phyloP scores from a whole-genome alignment of 1,140 invertebrate species.

The Drosophila murphyi region DNA sequence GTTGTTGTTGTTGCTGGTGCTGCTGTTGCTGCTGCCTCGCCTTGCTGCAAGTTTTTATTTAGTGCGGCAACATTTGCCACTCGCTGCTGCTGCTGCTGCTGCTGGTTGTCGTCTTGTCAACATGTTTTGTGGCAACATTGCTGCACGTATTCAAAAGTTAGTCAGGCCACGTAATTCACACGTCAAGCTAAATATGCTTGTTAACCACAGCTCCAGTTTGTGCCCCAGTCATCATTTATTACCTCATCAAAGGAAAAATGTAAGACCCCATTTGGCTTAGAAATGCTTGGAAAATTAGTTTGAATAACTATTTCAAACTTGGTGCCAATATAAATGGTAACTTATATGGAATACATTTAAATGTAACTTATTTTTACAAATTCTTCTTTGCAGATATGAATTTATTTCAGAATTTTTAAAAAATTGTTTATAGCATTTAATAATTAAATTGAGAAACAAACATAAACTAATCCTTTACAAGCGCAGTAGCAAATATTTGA shows the following conservation, averaged over 20 bases:
- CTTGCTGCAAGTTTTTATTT: conserved; percentile 54
- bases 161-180: conserved; percentile 77
- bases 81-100: conserved; percentile 42
- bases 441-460: no score
- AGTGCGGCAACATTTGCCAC: conserved; percentile 42
- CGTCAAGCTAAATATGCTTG: conserved; percentile 70
- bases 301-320: background rate
- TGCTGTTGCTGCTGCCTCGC: conserved; percentile 42
- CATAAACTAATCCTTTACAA: no score
- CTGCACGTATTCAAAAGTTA: conserved; percentile 78
- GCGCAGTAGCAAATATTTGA: no score
- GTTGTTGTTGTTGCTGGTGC: conserved; percentile 35
- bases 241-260: conserved; percentile 12
- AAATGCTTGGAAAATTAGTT: background rate
- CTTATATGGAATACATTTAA: background rate
- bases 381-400: background rate
- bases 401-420: no score
- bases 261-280: background rate
- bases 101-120: conserved; percentile 57
- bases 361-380: background rate
- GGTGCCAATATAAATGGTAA: background rate
- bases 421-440: no score
- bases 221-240: conserved; percentile 24
- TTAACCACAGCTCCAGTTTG: conserved; percentile 35
- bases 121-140: conserved; percentile 68